phyloP scores from a whole-genome alignment of 2,888 invertebrate genomes.

The Drosophila infuscata region DNA sequence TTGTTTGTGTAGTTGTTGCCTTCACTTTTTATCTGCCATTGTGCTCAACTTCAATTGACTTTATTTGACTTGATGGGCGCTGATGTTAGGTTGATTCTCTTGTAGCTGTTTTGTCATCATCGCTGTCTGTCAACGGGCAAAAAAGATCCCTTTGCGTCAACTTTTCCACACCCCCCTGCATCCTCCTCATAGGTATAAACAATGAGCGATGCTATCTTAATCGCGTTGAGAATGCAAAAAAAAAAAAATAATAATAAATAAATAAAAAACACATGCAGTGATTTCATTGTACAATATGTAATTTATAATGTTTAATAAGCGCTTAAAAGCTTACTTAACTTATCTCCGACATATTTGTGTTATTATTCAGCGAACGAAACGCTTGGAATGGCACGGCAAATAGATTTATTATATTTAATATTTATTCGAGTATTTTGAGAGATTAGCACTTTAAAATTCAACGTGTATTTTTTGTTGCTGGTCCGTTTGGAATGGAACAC shows the following conservation, averaged over 20 bases:
- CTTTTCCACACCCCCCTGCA: not conserved
- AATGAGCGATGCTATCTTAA: conserved; percentile 64
- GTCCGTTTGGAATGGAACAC: too few species aligned
- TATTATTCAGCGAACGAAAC: not conserved
- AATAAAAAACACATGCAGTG: conserved; percentile 48
- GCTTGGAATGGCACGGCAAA: conserved; percentile 7
- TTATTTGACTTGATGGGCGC: conserved; percentile 67
- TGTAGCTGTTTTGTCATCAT: conserved; percentile 34
- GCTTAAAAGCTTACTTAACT: conserved; percentile 38
- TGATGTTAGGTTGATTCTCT: conserved; percentile 29
- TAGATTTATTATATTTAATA: not conserved
- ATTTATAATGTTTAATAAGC: conserved; percentile 71
- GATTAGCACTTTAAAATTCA: not conserved
- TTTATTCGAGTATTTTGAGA: not conserved
- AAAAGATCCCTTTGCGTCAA: conserved; percentile 37
- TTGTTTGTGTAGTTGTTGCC: conserved; percentile 39
- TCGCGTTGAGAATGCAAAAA: conserved; percentile 39
- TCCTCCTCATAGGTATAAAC: conserved; percentile 32
- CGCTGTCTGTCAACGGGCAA: conserved; percentile 37
- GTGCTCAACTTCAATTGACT: conserved; percentile 73
- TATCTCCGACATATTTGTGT: conserved; percentile 17
- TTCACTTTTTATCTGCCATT: conserved; percentile 49
- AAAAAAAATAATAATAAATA: conserved; percentile 9
- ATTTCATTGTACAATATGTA: conserved; percentile 65
- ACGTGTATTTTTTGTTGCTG: too few species aligned